Evolutionary conservation across 2,797 vertebrate species (phyloP).

Genomic region (Premnoplex brunnescens): DNA sequence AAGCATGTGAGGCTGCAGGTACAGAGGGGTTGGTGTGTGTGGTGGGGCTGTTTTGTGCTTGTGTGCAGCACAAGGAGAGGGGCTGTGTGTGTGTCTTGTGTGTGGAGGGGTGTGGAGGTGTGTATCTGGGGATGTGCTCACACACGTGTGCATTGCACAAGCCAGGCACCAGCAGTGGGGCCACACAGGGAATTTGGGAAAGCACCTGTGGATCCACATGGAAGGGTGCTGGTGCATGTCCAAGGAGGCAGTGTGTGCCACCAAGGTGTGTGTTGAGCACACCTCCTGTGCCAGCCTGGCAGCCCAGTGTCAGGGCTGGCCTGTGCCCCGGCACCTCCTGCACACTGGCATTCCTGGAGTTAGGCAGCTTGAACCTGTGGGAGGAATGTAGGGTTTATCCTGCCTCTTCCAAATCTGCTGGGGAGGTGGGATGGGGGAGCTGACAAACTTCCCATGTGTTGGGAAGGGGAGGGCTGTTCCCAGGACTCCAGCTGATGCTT

Average conservation of each 20-base stretch:
- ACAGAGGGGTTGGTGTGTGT: neutral
- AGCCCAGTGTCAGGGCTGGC: rapidly evolving
- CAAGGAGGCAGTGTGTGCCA: neutral
- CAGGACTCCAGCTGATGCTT: neutral
- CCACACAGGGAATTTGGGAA: neutral
- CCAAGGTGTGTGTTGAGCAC: neutral
- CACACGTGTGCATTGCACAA: rapidly evolving
- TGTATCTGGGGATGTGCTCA: neutral
- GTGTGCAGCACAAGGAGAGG: neutral
- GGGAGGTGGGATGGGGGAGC: neutral
- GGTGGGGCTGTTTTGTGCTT: neutral
- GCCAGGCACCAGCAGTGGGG: neutral
- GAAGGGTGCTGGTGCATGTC: neutral
- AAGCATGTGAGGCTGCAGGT: neutral
- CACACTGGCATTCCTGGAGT: neutral
- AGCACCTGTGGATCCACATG: rapidly evolving
- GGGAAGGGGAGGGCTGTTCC: neutral
- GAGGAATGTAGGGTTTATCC: neutral
- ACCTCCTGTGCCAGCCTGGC: neutral
- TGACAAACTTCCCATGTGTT: neutral
- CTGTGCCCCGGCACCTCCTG: neutral
- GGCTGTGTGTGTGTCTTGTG: too few relatives aligned
- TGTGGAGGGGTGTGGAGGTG: too few relatives aligned
- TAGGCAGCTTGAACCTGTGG: neutral
- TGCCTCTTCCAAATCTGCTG: neutral